phyloP scores from a whole-genome alignment of 2,888 invertebrate genomes.

The Nipponacmea schrenckii region DNA sequence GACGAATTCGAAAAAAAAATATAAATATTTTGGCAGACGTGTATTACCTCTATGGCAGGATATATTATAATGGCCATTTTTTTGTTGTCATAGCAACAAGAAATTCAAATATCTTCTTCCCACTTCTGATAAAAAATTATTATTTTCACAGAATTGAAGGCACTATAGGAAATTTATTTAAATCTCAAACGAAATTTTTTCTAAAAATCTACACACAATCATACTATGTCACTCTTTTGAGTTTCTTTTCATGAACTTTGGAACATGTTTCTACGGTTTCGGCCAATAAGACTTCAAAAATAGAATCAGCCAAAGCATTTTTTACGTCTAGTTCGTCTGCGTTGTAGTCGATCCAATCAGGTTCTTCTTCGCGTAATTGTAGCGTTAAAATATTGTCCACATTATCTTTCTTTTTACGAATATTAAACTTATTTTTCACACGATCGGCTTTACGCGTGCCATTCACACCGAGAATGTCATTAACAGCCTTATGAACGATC shows the following conservation, averaged over 20 bases:
- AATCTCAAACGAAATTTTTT: too few relatives aligned
- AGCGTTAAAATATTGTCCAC: conserved; percentile 79
- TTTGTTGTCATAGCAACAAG: too few relatives aligned
- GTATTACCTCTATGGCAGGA: too few relatives aligned
- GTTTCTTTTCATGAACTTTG: conserved; percentile 44
- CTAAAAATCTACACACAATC: too few relatives aligned
- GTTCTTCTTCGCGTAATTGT: conserved; percentile 79
- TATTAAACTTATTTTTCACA: conserved; percentile 51
- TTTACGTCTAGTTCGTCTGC: conserved; percentile 78
- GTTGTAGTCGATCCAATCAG: conserved; percentile 80
- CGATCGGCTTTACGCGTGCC: conserved; percentile 43
- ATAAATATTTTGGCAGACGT: too few relatives aligned
- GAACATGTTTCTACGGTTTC: conserved; percentile 69
- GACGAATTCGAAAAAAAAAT: too few relatives aligned
- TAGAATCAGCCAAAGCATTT: conserved; percentile 71
- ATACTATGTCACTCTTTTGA: too few relatives aligned
- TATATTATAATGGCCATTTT: too few relatives aligned
- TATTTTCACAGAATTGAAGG: too few relatives aligned
- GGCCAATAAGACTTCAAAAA: conserved; percentile 72
- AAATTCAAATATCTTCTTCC: too few relatives aligned
- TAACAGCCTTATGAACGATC: conserved; percentile 55
- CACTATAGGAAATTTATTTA: too few relatives aligned
- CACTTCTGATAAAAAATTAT: too few relatives aligned
- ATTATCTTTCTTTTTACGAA: conserved; percentile 71
- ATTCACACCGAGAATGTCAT: conserved; percentile 53